Conservation (phyloP, 2,797 vertebrate species). For the Tachyglossus aculeatus region DNA sequence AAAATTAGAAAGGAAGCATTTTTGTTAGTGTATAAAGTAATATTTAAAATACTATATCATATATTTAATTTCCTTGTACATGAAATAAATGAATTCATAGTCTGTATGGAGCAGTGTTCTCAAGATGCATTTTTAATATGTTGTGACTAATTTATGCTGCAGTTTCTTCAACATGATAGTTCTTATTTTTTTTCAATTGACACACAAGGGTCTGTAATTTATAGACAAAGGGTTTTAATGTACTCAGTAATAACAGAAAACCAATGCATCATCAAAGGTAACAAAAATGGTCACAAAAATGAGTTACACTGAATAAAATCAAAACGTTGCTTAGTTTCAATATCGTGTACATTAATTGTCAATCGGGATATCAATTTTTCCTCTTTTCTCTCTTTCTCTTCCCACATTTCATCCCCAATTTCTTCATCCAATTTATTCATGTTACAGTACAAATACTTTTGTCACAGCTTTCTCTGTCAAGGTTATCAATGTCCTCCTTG, state of each 20-base stretch:
- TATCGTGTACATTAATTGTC: too few species aligned
- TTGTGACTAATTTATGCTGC: conserved; percentile 63
- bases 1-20: conserved; percentile 44
- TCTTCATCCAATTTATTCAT: too few species aligned
- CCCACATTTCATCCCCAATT: too few species aligned
- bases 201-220: conserved; percentile 41
- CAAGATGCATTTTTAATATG: conserved; percentile 49
- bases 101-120: conserved; percentile 20
- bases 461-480: too few species aligned
- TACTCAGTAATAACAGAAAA: conserved; percentile 22
- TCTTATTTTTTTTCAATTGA: conserved; percentile 60
- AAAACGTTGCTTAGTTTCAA: background rate
- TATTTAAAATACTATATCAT: conserved; percentile 61
- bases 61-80: conserved; percentile 34
- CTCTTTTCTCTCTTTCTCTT: too few species aligned
- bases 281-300: background rate
- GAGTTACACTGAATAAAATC: background rate
- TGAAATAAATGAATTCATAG: conserved; percentile 61
- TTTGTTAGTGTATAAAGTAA: conserved; percentile 49
- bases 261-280: background rate
- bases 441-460: too few species aligned
- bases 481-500: background rate
- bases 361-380: too few species aligned
- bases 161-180: conserved; percentile 59
- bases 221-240: conserved; percentile 52